Conservation (phyloP, 1,140 invertebrate genomes). For the Cotesia typhae region DNA sequence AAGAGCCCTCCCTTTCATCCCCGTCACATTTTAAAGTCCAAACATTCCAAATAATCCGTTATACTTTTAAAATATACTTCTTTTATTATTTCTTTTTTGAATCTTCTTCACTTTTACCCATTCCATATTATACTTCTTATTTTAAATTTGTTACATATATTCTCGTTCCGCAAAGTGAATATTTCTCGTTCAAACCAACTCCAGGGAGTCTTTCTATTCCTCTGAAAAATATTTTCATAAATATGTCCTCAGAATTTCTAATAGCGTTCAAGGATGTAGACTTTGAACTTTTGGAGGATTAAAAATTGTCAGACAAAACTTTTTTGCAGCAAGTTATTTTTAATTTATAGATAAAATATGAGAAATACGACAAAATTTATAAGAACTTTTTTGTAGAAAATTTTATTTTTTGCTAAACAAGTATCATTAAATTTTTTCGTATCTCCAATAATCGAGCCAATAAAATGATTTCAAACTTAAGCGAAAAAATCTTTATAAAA, state of each 20-base stretch:
- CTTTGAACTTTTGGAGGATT: too few relatives aligned
- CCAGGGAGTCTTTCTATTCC: not conserved
- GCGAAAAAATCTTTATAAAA: too few relatives aligned
- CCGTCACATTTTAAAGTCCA: constrained; percentile 22
- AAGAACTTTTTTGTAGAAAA: too few relatives aligned
- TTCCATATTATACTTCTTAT: constrained; percentile 4
- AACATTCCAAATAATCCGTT: constrained; percentile 31
- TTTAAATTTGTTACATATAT: constrained; percentile 4
- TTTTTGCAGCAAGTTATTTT: too few relatives aligned
- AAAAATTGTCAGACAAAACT: too few relatives aligned
- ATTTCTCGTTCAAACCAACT: not conserved
- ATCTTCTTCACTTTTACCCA: not conserved
- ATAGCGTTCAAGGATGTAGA: too few relatives aligned
- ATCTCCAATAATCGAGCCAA: too few relatives aligned
- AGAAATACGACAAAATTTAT: too few relatives aligned
- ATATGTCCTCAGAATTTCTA: not conserved
- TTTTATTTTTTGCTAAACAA: too few relatives aligned
- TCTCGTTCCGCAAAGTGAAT: not conserved
- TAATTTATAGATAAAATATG: too few relatives aligned
- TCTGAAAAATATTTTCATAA: not conserved
- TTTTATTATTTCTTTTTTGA: not conserved
- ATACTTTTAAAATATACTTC: not conserved
- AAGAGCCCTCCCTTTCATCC: constrained; percentile 35
- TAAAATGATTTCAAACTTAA: too few relatives aligned
- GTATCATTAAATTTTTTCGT: too few relatives aligned